Conservation (phyloP, 2,113 vertebrate species). For the Pimephales promelas region DNA sequence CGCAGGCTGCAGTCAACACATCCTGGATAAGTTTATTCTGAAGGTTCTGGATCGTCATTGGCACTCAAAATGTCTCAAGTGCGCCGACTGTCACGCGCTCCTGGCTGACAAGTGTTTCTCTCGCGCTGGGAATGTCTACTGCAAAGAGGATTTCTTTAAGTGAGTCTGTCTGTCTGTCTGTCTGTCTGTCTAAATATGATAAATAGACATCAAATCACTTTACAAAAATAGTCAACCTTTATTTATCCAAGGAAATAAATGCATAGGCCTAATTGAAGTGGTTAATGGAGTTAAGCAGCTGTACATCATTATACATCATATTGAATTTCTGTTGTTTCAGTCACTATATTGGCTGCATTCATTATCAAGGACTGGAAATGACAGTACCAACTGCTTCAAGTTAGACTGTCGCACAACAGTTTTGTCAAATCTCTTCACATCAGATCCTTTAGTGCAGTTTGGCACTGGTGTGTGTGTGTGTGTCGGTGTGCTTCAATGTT, state of each 20-base stretch:
- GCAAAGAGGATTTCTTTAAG: constrained; percentile 99
- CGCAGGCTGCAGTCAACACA: constrained; percentile 96
- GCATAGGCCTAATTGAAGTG: neutral
- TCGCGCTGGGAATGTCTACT: constrained; percentile 93
- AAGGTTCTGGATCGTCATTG: constrained; percentile 98
- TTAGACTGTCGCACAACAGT: no score
- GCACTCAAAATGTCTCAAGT: constrained; percentile 98
- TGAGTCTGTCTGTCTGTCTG: constrained; percentile 74
- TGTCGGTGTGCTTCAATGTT: neutral
- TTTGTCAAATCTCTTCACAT: neutral
- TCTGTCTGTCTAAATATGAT: neutral
- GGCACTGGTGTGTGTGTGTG: neutral
- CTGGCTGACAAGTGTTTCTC: constrained; percentile 96
- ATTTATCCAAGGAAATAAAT: neutral
- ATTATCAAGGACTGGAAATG: neutral
- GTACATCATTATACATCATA: neutral
- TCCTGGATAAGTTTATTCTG: constrained; percentile 98
- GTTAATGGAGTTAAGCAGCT: neutral
- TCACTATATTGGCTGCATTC: neutral
- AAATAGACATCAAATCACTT: neutral
- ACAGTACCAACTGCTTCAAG: neutral
- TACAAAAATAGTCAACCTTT: neutral
- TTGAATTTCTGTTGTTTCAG: neutral
- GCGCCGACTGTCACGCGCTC: constrained; percentile 93
- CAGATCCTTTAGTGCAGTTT: constrained; percentile 17